phyloP scores from a whole-genome alignment of 2,888 invertebrate genomes.

The Phragmatobia fuliginosa region DNA sequence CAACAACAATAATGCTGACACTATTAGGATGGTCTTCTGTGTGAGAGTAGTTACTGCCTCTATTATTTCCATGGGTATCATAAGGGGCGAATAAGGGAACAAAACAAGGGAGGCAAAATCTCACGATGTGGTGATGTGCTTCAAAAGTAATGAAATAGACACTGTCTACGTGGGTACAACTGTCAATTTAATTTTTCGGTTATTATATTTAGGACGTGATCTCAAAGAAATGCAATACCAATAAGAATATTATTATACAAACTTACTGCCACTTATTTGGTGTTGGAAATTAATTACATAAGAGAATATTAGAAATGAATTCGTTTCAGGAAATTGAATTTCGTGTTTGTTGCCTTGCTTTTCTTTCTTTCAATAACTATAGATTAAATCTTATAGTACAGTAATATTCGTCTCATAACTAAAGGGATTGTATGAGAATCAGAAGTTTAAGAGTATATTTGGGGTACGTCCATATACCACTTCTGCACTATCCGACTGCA shows the following conservation, averaged over 20 bases:
- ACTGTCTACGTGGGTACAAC: background rate
- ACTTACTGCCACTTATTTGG: background rate
- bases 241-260: background rate
- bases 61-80: no score
- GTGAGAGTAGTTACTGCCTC: no score
- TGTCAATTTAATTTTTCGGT: background rate
- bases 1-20: no score
- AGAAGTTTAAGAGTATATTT: no score
- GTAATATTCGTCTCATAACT: background rate
- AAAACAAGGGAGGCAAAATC: no score
- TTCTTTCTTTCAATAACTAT: conserved; percentile 1
- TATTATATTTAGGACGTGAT: conserved; percentile 9
- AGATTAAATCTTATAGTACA: background rate
- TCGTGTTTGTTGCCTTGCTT: background rate
- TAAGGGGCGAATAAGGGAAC: no score
- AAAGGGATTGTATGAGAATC: no score
- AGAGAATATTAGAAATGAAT: conserved; percentile 11
- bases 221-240: background rate
- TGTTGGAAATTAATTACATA: conserved; percentile 1
- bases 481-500: no score
- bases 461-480: no score
- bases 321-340: conserved; percentile 8
- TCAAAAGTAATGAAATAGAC: background rate
- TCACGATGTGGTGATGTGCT: no score
- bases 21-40: no score